Evolutionary conservation across 1,140 invertebrate species (phyloP), one percentile per base, ranked within the genome.

Genomic region (Drosophila kepulauana): DNA sequence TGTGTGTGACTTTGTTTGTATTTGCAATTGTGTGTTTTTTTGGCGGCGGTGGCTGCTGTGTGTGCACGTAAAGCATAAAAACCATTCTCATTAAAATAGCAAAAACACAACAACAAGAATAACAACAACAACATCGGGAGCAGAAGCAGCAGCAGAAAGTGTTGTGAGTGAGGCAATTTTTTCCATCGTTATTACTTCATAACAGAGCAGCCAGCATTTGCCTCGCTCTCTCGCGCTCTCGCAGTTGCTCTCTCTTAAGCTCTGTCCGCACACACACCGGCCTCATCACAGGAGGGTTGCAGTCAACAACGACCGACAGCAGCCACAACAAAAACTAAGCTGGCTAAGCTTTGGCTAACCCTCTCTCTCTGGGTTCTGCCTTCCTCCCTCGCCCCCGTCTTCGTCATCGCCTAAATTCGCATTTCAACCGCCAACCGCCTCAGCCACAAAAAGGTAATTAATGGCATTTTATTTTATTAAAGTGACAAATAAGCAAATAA

Each of bases 381-480:
- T 30, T 11, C 11, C 20, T 25, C 54, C 1, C 46, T 62, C 56
- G 33, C 41, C 7, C 25, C 7, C 20, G 8, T 11, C 5, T 25
- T 35, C 46, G 11, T 11, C 20, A 25, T 25, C 20, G 20, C 20
- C 20, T 25, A 25, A 25, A 25, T 25, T 25, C 59, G 1, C 15
- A 6, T 16, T 16, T 2, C 59, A 28, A 51, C 13, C 51, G 57
- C 77, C 54, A 15, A 41, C 56, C 30, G 35, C 35, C 38, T 33
- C 16, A 62, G 38, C 51, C 52, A 49, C 43, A 16, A 69, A 74
- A 63, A 88, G 85, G 84, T 89, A 88, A 78, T 84, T 80, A 81
- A 80, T 78, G 82, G 74, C 71, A 77, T 88, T 82, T 89, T 78
- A 81, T 75, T 89, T 84, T 88, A 84, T 89, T 81, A 78, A 89